Evolutionary conservation across 2,888 invertebrate species (phyloP).

Genomic region (Philhelius pedissequus): DNA sequence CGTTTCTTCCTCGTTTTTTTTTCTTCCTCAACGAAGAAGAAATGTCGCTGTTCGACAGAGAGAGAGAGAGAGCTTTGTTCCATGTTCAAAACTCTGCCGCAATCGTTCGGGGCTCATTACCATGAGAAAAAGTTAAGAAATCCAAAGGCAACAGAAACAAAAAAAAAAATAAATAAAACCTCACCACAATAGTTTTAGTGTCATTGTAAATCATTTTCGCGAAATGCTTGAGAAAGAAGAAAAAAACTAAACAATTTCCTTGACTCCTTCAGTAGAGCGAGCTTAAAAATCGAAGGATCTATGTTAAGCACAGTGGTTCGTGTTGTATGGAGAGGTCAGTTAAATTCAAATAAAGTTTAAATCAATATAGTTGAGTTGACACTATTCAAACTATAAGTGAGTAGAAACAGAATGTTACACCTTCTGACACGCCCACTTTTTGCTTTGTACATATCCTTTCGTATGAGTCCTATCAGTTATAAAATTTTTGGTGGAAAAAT

Average conservation of each 20-base stretch:
- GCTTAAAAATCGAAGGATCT: slow-evolving; percentile 44
- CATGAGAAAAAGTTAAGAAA: slow-evolving; percentile 62
- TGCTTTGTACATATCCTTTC: not conserved
- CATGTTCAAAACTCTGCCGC: slow-evolving; percentile 17
- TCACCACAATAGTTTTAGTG: slow-evolving; percentile 65
- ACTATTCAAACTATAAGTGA: no score
- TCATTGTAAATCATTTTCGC: slow-evolving; percentile 65
- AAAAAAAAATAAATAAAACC: not conserved
- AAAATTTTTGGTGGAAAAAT: not conserved
- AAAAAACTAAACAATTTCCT: slow-evolving; percentile 10
- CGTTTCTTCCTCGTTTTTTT: slow-evolving; percentile 13
- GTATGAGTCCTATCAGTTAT: no score
- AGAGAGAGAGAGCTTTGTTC: not conserved
- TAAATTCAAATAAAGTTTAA: no score
- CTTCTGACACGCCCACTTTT: not conserved
- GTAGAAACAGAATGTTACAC: no score
- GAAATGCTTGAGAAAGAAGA: slow-evolving; percentile 19
- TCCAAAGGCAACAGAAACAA: not conserved
- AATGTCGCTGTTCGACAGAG: slow-evolving; percentile 26
- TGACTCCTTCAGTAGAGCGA: slow-evolving; percentile 1
- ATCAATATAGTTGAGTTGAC: no score
- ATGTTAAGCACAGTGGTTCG: not conserved
- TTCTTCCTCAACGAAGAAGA: not conserved
- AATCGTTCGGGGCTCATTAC: slow-evolving; percentile 52
- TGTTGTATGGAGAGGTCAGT: not conserved